Evolutionary conservation across 2,888 invertebrate species (phyloP).

Genomic region (Catocala sponsa): DNA sequence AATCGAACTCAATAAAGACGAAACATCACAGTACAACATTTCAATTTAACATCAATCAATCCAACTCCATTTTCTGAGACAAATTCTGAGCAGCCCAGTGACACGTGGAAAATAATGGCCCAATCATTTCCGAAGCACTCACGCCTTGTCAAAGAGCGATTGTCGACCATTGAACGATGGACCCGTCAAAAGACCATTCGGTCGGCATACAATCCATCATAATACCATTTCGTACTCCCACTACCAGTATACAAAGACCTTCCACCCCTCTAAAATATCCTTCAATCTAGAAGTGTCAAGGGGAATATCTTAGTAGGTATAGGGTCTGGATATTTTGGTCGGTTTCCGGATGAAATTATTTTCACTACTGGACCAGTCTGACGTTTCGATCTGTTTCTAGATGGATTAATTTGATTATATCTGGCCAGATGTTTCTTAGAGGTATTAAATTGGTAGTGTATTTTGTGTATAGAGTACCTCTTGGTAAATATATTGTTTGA

Average conservation of each 20-base stretch:
- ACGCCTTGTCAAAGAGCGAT: constrained; percentile 77
- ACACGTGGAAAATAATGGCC: constrained; percentile 77
- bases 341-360: constrained; percentile 77
- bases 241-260: constrained; percentile 60
- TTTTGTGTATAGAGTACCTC: not conserved
- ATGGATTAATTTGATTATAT: constrained; percentile 87
- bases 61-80: constrained; percentile 33
- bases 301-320: constrained; percentile 18
- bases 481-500: constrained; percentile 8
- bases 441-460: constrained; percentile 14
- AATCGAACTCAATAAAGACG: constrained; percentile 4
- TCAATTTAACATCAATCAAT: constrained; percentile 43
- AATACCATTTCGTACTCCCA: constrained; percentile 66
- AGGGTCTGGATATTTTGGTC: constrained; percentile 54
- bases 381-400: constrained; percentile 86
- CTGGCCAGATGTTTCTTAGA: constrained; percentile 79
- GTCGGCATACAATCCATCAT: constrained; percentile 82
- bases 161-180: constrained; percentile 83
- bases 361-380: constrained; percentile 80
- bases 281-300: constrained; percentile 6
- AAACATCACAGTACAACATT: constrained; percentile 18
- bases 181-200: constrained; percentile 81
- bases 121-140: constrained; percentile 74
- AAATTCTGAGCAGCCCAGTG: constrained; percentile 40
- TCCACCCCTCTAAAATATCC: constrained; percentile 23